Percentiles rank a stretch among this genome's conserved stretches.
phyloP scores from a whole-genome alignment of 2,888 invertebrate genomes.

The Halictus quadricinctus region DNA sequence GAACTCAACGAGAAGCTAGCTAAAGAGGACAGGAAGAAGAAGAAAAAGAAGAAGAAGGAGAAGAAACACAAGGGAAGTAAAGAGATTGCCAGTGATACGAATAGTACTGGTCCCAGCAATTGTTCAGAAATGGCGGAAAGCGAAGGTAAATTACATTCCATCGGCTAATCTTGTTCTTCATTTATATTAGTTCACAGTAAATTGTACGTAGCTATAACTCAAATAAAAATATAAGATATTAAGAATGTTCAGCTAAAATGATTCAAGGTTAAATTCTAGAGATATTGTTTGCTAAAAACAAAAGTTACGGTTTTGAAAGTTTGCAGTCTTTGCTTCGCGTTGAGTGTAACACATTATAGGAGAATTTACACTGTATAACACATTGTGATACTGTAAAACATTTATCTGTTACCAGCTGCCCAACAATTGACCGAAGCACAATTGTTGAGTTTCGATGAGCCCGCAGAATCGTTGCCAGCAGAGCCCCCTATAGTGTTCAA shows the following conservation, averaged over 20 bases:
- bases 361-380: not conserved
- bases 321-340: too few species aligned
- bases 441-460: not conserved
- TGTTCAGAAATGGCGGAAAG: constrained; percentile 78
- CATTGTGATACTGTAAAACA: not conserved
- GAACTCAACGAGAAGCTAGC: constrained; percentile 89
- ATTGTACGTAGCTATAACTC: too few species aligned
- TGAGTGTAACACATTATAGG: too few species aligned
- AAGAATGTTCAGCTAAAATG: too few species aligned
- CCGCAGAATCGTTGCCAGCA: not conserved
- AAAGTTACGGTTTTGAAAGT: too few species aligned
- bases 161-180: too few species aligned
- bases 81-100: constrained; percentile 69
- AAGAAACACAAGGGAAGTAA: constrained; percentile 81
- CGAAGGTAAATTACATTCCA: constrained; percentile 67
- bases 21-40: constrained; percentile 88
- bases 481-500: constrained; percentile 92
- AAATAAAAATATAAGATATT: too few species aligned
- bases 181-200: too few species aligned
- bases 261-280: too few species aligned
- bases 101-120: constrained; percentile 74
- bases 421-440: constrained; percentile 6
- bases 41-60: constrained; percentile 88
- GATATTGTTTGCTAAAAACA: too few species aligned
- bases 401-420: not conserved